Percentiles rank a stretch among this genome's conserved stretches.
phyloP scores from a whole-genome alignment of 2,113 vertebrate species.

The Cynocephalus volans region DNA sequence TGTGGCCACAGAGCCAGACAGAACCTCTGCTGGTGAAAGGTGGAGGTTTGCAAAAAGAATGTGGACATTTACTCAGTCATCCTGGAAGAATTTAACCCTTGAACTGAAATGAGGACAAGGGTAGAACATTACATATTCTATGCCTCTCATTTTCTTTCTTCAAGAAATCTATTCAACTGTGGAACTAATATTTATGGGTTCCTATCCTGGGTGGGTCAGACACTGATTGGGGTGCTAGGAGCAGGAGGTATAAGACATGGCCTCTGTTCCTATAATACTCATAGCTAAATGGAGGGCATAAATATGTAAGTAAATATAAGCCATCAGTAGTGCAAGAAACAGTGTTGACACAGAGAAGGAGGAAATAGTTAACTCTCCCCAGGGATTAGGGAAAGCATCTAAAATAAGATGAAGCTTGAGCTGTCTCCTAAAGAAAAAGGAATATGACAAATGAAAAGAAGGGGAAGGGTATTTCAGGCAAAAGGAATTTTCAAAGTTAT shows the following conservation, averaged over 20 bases:
- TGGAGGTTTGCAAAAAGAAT: neutral
- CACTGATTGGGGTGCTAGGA: neutral
- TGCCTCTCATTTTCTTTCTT: slow-evolving; percentile 39
- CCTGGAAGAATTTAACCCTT: slow-evolving; percentile 10
- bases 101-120: neutral
- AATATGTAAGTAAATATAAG: neutral
- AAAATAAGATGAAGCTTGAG: neutral
- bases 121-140: neutral
- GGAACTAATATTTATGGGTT: slow-evolving; percentile 1
- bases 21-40: neutral
- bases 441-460: neutral
- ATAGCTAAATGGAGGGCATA: neutral
- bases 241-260: neutral
- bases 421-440: neutral
- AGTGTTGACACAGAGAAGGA: neutral
- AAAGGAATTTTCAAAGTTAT: neutral
- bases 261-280: neutral
- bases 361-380: neutral
- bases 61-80: neutral
- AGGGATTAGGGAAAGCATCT: neutral
- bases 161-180: slow-evolving; percentile 25
- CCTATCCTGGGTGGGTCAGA: neutral
- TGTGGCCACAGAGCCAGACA: neutral
- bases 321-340: neutral
- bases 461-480: neutral